These are phyloP conservation scores for Helogale parvula DNA, from an alignment of 2,113 vertebrate species.

Conservation along the genomic window DNA sequence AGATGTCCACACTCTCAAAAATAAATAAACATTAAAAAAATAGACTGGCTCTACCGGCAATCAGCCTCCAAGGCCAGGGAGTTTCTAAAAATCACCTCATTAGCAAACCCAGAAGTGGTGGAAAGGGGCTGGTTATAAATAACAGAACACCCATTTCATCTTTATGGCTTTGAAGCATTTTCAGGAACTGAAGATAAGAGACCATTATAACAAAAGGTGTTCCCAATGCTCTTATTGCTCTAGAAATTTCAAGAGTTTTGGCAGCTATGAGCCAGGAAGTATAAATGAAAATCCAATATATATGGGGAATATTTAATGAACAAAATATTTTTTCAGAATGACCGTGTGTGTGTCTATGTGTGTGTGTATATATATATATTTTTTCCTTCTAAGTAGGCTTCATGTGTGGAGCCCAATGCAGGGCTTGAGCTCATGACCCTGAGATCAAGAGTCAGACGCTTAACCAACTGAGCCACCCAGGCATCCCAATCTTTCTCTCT, in stretches of 20 bases:
- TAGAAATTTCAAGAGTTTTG: background rate
- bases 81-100: background rate
- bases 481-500: background rate
- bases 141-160: background rate
- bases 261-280: background rate
- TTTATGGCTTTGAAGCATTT: background rate
- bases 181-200: background rate
- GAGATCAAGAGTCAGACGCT: background rate
- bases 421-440: background rate
- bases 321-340: background rate
- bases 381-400: no score
- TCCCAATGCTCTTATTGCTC: background rate
- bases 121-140: background rate
- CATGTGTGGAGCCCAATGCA: no score
- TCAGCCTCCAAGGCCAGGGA: background rate
- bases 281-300: background rate
- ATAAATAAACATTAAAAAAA: no score
- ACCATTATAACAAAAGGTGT: background rate
- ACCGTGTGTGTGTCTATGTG: no score
- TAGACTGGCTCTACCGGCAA: background rate
- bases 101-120: background rate
- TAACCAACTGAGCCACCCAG: background rate
- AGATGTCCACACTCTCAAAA: no score
- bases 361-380: fast-evolving
- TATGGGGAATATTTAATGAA: background rate